These are phyloP conservation scores for Philaenus spumarius DNA, from an alignment of 1,140 invertebrate genomes.

Conservation along the genomic window DNA sequence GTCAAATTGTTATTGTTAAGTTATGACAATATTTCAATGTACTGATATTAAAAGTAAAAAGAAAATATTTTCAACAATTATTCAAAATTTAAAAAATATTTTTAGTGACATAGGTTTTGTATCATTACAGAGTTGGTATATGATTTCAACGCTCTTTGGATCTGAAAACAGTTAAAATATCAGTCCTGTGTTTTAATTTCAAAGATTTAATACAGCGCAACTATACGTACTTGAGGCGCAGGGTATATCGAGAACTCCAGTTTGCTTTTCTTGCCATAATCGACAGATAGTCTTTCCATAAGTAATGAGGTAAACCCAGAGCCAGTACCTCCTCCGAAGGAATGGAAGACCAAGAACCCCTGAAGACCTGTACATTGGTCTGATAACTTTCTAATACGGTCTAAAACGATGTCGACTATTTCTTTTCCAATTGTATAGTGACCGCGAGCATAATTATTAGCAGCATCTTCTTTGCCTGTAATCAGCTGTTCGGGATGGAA, in stretches of 20 bases:
- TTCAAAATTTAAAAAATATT: no score
- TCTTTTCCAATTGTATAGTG: constrained; percentile 91
- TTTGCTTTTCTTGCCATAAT: constrained; percentile 86
- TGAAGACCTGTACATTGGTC: constrained; percentile 83
- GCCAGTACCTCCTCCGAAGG: constrained; percentile 83
- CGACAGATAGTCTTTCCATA: constrained; percentile 83
- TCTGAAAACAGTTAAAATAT: no score
- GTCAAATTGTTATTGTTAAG: no score
- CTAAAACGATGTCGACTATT: constrained; percentile 72
- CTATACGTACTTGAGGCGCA: constrained; percentile 59
- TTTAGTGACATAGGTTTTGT: no score
- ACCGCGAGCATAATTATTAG: constrained; percentile 83
- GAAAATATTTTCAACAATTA: no score
- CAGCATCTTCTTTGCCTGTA: constrained; percentile 82
- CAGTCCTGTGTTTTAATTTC: no score
- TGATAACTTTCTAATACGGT: constrained; percentile 69
- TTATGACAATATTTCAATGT: no score
- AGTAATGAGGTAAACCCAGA: constrained; percentile 81
- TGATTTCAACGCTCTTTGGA: no score
- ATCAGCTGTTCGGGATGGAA: constrained; percentile 83
- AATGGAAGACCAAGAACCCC: constrained; percentile 86
- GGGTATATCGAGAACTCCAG: constrained; percentile 87
- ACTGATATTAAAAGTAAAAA: no score
- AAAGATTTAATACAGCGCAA: neutral
- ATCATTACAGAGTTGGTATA: no score